A percentile compares a stretch with the other conserved stretches of the same genome.
phyloP scores from a whole-genome alignment of 2,113 vertebrate species.

The Taxidea taxus region DNA sequence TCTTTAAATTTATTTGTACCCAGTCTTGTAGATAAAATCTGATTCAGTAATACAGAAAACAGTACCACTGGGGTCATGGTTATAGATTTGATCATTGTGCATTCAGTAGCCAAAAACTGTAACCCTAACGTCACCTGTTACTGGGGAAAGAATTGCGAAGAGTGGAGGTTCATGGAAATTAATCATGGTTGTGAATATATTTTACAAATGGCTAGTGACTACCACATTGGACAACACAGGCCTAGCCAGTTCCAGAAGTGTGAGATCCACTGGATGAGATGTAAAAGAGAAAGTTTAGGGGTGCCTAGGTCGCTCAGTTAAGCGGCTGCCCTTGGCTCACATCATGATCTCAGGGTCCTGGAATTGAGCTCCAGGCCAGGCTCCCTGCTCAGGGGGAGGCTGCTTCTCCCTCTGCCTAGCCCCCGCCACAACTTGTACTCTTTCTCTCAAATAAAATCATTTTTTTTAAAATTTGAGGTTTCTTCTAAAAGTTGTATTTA shows the following conservation, averaged over 20 bases:
- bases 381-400: neutral
- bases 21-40: constrained; percentile 41
- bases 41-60: constrained; percentile 45
- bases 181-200: neutral
- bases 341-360: neutral
- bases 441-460: neutral
- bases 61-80: neutral
- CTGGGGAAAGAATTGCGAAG: neutral
- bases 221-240: neutral
- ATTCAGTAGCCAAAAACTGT: constrained; percentile 32
- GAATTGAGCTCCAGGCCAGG: neutral
- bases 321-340: neutral
- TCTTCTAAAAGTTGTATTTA: constrained; percentile 43
- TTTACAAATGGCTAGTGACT: constrained; percentile 14
- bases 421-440: neutral
- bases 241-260: neutral
- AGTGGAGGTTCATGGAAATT: constrained; percentile 21
- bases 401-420: neutral
- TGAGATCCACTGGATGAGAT: neutral
- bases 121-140: neutral
- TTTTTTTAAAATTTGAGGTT: neutral
- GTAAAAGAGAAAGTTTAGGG: neutral
- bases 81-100: constrained; percentile 27
- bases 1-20: constrained; percentile 22
- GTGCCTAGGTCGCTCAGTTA: neutral